Evolutionary conservation across 2,113 vertebrate species (phyloP).

Genomic region (Oncorhynchus nerka): DNA sequence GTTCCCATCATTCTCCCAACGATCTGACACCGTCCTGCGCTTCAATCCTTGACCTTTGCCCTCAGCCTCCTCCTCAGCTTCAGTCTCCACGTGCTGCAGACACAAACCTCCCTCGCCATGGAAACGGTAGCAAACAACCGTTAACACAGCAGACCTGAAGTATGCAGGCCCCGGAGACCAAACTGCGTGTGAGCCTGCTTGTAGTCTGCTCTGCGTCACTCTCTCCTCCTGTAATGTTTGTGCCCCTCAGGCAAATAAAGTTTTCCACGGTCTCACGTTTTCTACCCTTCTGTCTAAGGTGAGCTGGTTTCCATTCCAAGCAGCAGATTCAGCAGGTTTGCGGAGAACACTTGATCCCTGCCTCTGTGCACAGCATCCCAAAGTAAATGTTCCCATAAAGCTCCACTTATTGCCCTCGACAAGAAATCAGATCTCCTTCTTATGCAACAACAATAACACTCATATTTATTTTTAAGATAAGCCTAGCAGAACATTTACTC

Average conservation of each 20-base stretch:
- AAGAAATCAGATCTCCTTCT: slow-evolving; percentile 39
- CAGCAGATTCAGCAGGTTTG: slow-evolving; percentile 57
- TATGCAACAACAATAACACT: slow-evolving; percentile 8
- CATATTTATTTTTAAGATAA: slow-evolving; percentile 45
- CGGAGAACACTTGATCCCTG: slow-evolving; percentile 45
- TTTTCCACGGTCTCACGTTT: slow-evolving; percentile 19
- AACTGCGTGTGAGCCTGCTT: background rate
- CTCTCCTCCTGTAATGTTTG: slow-evolving; percentile 5
- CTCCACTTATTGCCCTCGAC: slow-evolving; percentile 11
- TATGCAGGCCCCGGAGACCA: slow-evolving; percentile 29
- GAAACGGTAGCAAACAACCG: slow-evolving; percentile 63
- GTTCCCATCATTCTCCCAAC: slow-evolving; percentile 40
- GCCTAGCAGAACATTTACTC: slow-evolving; percentile 40
- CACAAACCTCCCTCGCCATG: slow-evolving; percentile 54
- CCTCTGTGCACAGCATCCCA: slow-evolving; percentile 43
- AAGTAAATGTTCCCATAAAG: slow-evolving; percentile 55
- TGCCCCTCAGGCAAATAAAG: slow-evolving; percentile 13
- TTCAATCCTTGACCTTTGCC: slow-evolving; percentile 25
- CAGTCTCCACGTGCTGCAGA: slow-evolving; percentile 50
- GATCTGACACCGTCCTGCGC: slow-evolving; percentile 38
- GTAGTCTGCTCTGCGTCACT: slow-evolving; percentile 58
- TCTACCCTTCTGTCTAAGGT: slow-evolving; percentile 45
- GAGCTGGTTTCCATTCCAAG: slow-evolving; percentile 4
- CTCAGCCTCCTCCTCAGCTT: slow-evolving; percentile 29
- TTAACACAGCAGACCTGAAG: background rate